Evolutionary conservation across 2,113 vertebrate genomes (phyloP), one percentile per base, ranked within the genome.

Genomic region (Leiothrix lutea): DNA sequence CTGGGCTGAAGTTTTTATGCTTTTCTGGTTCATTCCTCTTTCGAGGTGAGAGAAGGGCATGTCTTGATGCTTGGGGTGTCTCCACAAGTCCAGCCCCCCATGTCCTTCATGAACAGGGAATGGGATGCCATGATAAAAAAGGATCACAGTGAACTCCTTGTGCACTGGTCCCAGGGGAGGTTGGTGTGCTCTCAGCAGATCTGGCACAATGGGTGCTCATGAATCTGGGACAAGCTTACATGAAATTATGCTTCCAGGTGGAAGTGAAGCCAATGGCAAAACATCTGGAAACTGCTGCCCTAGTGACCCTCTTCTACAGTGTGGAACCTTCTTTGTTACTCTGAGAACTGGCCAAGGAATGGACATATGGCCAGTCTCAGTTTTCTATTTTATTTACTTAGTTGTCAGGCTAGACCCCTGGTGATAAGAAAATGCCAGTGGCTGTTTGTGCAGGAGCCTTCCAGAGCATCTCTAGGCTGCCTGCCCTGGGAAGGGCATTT

Each of bases 381-480:
- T 48, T 88, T 82, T 77, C 71, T 66, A 0, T 58, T 95, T 92
- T 70, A 73, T 93, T 94, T 73, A 44, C 40, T 90, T n/a, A 14
- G 77, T 82, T 91, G 65, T 58, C 58, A 80, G 85, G 47, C 62
- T 88, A 42, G 74, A 36, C 42, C 40, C 35, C 78, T 88, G 90
- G 50, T 29, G 44, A 48, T 40, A 78, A 54, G 54, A 61, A 92
- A 94, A 86, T 67, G 56, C 71, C 66, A 86, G 40, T 15, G 17
- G n/a, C 85, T 88, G 51, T 66, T 94, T 88, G 78, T 91, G 81
- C 82, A 54, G 50, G 67, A 70, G 82, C 70, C 33, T 66, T 66
- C 75, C 88, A 14, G 33, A 48, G 79, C 64, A 90, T 22, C 64
- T 7, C 47, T 66, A 73, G 79, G 58, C 82, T 86, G 51, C 18